Percentiles rank a stretch among this genome's conserved stretches.
Evolutionary conservation across 2,888 invertebrate genomes (phyloP).

Genomic region (Drosophila neutralis): DNA sequence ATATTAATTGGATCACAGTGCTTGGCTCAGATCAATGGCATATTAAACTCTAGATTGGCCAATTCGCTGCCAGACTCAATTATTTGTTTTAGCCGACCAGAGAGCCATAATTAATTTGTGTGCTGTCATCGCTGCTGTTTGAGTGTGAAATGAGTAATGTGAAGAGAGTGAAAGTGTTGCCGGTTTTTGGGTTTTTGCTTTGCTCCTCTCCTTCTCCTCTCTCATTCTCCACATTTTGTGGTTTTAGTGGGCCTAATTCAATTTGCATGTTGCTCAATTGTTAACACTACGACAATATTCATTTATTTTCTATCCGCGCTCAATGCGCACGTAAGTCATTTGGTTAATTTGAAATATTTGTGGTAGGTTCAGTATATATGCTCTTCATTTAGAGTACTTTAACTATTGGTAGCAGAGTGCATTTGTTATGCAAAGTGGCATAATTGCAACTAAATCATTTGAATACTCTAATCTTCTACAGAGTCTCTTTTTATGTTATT

Average conservation of each 20-base stretch:
- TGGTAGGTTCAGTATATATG: constrained; percentile 61
- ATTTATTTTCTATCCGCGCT: constrained; percentile 18
- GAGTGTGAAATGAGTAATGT: constrained; percentile 16
- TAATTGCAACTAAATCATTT: not conserved
- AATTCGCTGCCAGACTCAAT: constrained; percentile 28
- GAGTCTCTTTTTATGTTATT: not conserved
- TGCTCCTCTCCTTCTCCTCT: constrained; percentile 5
- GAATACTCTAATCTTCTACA: not conserved
- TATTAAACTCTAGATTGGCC: constrained; percentile 47
- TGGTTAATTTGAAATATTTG: constrained; percentile 51
- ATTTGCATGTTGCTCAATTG: constrained; percentile 61
- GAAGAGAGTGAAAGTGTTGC: constrained; percentile 73
- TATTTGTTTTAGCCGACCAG: constrained; percentile 18
- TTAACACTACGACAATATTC: constrained; percentile 41
- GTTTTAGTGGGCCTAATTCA: constrained; percentile 35
- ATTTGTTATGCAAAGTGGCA: not conserved
- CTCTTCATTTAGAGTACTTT: constrained; percentile 11
- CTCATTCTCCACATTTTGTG: constrained; percentile 18
- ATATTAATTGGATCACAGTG: constrained; percentile 33
- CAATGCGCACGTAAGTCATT: constrained; percentile 26
- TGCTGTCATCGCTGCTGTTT: constrained; percentile 19
- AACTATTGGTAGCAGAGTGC: not conserved
- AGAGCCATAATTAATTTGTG: constrained; percentile 18
- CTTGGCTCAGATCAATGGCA: constrained; percentile 28
- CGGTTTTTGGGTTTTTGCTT: constrained; percentile 44